Evolutionary conservation across 2,888 invertebrate genomes (phyloP), one percentile per base, ranked within the genome.

Genomic region (Minunthozetes semirufus): DNA sequence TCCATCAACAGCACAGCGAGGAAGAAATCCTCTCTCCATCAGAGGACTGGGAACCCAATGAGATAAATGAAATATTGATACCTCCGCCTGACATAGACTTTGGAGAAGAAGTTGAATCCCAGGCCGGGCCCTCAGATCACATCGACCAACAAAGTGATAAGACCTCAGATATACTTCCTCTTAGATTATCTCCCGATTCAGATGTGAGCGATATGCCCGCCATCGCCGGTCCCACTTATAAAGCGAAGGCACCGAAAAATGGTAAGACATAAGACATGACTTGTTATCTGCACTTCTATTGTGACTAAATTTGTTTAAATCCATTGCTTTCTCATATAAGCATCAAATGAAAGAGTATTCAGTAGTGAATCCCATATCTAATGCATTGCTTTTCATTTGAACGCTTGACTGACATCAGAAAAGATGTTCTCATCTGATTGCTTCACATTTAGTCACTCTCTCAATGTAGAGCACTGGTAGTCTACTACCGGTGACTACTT

Each of bases 231-330:
- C 78, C 78, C 8, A 72, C 74, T 63, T 78, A 75, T 73, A 78
- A 78, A 74, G 77, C 78, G 6, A 53, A 72, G 68, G 78, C 77
- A 27, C 77, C 78, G 17, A 78, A 77, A 19, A 76, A 76, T 42
- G 76, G 78, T 78, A 74, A 77, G n/a, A n/a, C n/a, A n/a, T n/a
- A n/a, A n/a, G n/a, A n/a, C n/a, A n/a, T n/a, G 78, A 77, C 1
- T 19, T 59, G 17, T 59, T 59, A 13, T 59, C n/a, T 59, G 15
- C 50, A 8, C 3, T 8, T n/a, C 13, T 13, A 50, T n/a, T 50
- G 15, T 4, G n/a, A n/a, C 50, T n/a, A 50, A 50, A 50, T 50
- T n/a, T 50, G 50, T 50, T 15, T 50, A n/a, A 50, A 50, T 15
- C 50, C 15, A 50, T n/a, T n/a, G 15, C 3, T 50, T 15, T n/a